Conservation (phyloP, 2,888 invertebrate species). For the Creontiades dilutus region DNA sequence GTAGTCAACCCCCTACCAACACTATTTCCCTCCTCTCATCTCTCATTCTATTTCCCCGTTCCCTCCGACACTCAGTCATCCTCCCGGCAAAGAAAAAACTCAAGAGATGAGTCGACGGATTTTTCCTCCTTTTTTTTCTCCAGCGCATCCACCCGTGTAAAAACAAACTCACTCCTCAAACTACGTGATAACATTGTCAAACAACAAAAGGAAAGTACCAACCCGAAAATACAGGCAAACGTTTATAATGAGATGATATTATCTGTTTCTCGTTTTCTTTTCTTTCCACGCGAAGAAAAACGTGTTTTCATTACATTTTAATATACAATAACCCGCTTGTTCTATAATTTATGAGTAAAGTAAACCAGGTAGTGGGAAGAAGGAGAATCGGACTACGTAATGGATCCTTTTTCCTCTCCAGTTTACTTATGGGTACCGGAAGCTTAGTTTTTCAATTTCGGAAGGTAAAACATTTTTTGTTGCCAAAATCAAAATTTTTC, state of each 20-base stretch:
- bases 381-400: too few relatives aligned
- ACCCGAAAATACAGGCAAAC: background rate
- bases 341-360: too few relatives aligned
- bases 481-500: too few relatives aligned
- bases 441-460: too few relatives aligned
- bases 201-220: background rate
- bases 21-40: conserved; percentile 37
- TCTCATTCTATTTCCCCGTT: conserved; percentile 12
- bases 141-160: conserved; percentile 21
- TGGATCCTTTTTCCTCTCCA: too few relatives aligned
- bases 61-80: conserved; percentile 21
- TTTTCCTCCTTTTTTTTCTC: conserved; percentile 13
- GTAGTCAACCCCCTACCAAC: conserved; percentile 8
- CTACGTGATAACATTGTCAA: conserved; percentile 54
- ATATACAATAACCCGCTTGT: too few relatives aligned
- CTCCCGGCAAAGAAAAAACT: conserved; percentile 12
- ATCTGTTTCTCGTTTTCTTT: too few relatives aligned
- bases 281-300: too few relatives aligned
- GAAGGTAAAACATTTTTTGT: too few relatives aligned
- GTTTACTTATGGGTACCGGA: too few relatives aligned
- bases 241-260: conserved; percentile 4
- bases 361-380: too few relatives aligned
- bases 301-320: too few relatives aligned
- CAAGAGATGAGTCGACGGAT: conserved; percentile 55
- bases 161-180: conserved; percentile 49